phyloP scores from a whole-genome alignment of 2,888 invertebrate genomes.

The Acrobasis repandana region DNA sequence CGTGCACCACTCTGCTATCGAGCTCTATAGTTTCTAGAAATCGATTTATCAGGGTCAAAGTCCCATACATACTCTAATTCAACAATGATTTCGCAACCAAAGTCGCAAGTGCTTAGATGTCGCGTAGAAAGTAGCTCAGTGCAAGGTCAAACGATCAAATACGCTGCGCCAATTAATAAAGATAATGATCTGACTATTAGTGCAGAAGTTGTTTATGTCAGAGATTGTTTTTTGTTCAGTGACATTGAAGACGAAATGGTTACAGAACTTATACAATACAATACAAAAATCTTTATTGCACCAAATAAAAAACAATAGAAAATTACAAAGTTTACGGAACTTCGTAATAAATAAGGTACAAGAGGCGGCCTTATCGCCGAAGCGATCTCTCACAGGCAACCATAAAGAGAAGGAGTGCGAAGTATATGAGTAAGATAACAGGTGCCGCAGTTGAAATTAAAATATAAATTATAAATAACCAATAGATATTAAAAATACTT shows the following conservation, averaged over 20 bases:
- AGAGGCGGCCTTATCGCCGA: too few relatives aligned
- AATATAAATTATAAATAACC: too few relatives aligned
- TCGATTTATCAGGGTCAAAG: conserved; percentile 5
- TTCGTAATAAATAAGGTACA: too few relatives aligned
- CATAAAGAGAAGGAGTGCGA: too few relatives aligned
- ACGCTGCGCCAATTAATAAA: not conserved
- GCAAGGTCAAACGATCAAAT: conserved; percentile 7
- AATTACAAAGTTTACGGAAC: too few relatives aligned
- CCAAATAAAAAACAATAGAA: too few relatives aligned
- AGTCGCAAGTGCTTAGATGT: conserved; percentile 5
- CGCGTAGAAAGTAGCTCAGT: conserved; percentile 12
- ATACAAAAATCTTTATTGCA: too few relatives aligned
- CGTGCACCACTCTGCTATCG: not conserved
- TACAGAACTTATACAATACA: too few relatives aligned
- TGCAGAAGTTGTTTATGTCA: not conserved
- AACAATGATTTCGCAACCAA: conserved; percentile 6
- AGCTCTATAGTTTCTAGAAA: not conserved
- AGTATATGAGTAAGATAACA: too few relatives aligned
- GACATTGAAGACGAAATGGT: not conserved
- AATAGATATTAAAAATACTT: too few relatives aligned
- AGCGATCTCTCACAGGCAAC: too few relatives aligned
- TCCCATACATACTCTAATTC: conserved; percentile 16
- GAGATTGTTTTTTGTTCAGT: not conserved
- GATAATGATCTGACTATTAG: conserved; percentile 4
- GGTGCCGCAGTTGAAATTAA: too few relatives aligned